Conservation (phyloP, 2,888 invertebrate species). For the Nowickia ferox region DNA sequence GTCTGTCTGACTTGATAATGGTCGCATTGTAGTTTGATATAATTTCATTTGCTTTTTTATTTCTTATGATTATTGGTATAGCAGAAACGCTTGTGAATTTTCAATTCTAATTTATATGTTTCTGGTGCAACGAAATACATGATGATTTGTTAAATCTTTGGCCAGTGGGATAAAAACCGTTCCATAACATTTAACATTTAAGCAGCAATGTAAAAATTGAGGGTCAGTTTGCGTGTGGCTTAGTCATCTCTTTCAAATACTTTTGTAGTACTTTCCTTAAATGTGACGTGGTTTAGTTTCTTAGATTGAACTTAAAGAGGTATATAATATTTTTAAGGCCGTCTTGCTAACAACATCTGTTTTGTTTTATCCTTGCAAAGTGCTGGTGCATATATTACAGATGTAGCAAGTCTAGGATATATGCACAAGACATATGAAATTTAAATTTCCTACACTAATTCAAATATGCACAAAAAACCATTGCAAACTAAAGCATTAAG, state of each 20-base stretch:
- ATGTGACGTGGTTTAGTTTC: background rate
- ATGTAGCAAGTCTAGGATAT: too few relatives aligned
- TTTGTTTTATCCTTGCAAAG: too few relatives aligned
- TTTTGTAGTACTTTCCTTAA: background rate
- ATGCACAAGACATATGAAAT: too few relatives aligned
- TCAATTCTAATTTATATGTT: constrained; percentile 22
- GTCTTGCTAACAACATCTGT: too few relatives aligned
- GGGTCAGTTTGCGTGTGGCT: background rate
- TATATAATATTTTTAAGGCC: too few relatives aligned
- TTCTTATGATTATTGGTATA: constrained; percentile 53
- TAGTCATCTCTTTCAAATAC: background rate
- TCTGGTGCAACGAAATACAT: constrained; percentile 20
- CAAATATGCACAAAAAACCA: too few relatives aligned
- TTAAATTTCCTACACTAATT: too few relatives aligned
- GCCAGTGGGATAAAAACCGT: background rate
- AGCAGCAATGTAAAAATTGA: background rate
- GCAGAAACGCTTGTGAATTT: constrained; percentile 1
- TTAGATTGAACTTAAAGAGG: too few relatives aligned
- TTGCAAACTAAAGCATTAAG: too few relatives aligned
- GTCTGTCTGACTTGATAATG: constrained; percentile 41
- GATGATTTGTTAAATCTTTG: constrained; percentile 63
- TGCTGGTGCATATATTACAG: too few relatives aligned
- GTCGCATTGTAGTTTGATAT: constrained; percentile 57
- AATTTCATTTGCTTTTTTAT: constrained; percentile 47
- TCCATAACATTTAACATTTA: background rate